Evolutionary conservation across 2,888 invertebrate genomes (phyloP), one percentile per base, ranked within the genome.

Genomic region (Noctua comes): DNA sequence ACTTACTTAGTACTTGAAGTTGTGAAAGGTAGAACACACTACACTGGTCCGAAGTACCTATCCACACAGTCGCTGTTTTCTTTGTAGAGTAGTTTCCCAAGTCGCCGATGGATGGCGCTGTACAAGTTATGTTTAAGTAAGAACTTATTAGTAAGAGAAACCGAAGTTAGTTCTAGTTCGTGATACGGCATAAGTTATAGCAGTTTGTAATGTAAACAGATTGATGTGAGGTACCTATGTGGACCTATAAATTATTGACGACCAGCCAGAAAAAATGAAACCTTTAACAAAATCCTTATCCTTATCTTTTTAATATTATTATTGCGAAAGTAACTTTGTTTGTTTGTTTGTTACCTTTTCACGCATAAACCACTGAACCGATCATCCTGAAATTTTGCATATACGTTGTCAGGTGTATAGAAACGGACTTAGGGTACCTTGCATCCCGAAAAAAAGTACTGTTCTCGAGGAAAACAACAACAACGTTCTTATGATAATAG

Each of bases 111-210:
- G 87, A 85, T 85, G 84, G 80, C 86, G 68, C 8, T 64, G 73
- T 57, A 68, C n/a, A 82, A 83, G 79, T 86, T 86, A 76, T 71
- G 86, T 86, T 84, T 79, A 71, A 83, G 74, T 86, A 16, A 1
- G 1, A 86, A 85, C 72, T 86, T 85, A 80, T 86, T 75, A 85
- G 84, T 66, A 73, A 86, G 76, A 74, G 85, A 86, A 86, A 85
- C 84, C 21, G 5, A 72, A 83, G 83, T 73, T 73, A 46, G 84
- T 69, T 84, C 76, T 75, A 46, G 84, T 72, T 84, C 80, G 74
- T 86, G 80, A 62, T 59, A 43, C 16, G 48, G 76, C 64, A 83
- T 85, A 86, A 86, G 57, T 83, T 79, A 72, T 65, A 65, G n/a
- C 31, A 77, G 69, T 83, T 71, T 59, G 48, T 70, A 68, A 79